A percentile compares a stretch with the other conserved stretches of the same genome.
Evolutionary conservation across 2,113 vertebrate species (phyloP).

Genomic region (Epinephelus cyanopodus): DNA sequence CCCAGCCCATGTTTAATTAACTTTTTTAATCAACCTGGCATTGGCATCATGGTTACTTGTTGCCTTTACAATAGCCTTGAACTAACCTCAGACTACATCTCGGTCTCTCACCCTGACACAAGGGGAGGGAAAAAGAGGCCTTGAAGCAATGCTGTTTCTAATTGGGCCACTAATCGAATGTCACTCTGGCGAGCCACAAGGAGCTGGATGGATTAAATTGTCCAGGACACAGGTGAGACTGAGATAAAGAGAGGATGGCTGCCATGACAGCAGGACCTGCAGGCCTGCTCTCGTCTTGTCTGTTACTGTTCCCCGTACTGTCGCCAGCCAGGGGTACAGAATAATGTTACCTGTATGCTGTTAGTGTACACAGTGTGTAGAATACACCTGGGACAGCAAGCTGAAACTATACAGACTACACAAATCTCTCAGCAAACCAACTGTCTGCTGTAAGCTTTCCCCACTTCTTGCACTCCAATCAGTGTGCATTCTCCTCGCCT

Average conservation of each 20-base stretch:
- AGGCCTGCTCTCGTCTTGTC: conserved; percentile 57
- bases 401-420: conserved; percentile 3
- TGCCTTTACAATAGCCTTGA: conserved; percentile 34
- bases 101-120: conserved; percentile 38
- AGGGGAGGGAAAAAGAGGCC: conserved; percentile 61
- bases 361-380: conserved; percentile 15
- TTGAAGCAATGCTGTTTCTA: conserved; percentile 85
- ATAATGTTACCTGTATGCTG: conserved; percentile 40
- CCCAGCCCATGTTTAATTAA: neutral
- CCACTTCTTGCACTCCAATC: neutral
- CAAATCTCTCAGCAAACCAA: conserved; percentile 12
- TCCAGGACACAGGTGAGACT: conserved; percentile 73
- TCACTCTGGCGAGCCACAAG: conserved; percentile 81
- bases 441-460: neutral
- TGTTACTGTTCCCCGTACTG: conserved; percentile 57
- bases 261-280: conserved; percentile 66
- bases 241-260: conserved; percentile 70
- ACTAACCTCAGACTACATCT: conserved; percentile 39
- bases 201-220: conserved; percentile 84
- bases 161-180: conserved; percentile 92
- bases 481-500: neutral
- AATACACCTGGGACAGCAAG: conserved; percentile 25
- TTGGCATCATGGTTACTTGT: conserved; percentile 11
- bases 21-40: conserved; percentile 18
- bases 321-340: conserved; percentile 44